Base-by-base conservation (phyloP, 2,888 invertebrate genomes). In the Volucella bombylans region DNA sequence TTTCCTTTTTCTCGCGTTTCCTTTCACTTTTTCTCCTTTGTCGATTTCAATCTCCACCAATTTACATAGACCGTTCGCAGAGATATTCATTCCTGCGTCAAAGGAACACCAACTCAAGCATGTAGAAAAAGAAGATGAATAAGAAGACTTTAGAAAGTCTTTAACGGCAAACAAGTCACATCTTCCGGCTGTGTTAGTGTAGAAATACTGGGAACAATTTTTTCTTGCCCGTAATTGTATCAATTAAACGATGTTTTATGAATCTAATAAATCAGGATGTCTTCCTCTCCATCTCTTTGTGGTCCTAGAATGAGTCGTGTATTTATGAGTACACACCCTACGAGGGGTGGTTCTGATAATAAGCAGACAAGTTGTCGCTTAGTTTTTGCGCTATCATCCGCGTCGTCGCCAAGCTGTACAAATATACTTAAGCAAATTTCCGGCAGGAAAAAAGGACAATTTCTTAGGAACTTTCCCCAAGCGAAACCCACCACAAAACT, bases 241-340 rank as follows among this genome's bases (percentile, higher is more conserved):
- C 85, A 85, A 85, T 85, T 81, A 81, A 65, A 71, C 74, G 64
- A 67, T 72, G 71, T 54, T 81, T 85, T 68, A 72, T 85, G 71
- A 85, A 81, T 81, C 67, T 68, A 67, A 85, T 85, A 85, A 85
- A 85, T 85, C 85, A 81, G 72, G 67, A 81, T 68, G 69, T 64
- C 43, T 55, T 45, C 50, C 14, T 39, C 1, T 31, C 4, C 38
- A 10, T 4, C 2, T 6, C 47, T 4, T 4, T 31, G 47, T 64
- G 38, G 65, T 43, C 65, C 18, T 49, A 41, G 57, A 55, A 55
- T 38, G 9, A 14, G 31, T 47, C 23, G 47, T 18, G 15, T 15
- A 12, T 8, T 10, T 9, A 50, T 12, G 14, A 49, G 11, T 39
- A 49, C 12, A 39, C 43, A 18, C 12, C 18, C 39, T 59, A 15